Evolutionary conservation across 64 coral and sea anemone genomes (phyloP), one percentile per base, ranked within the genome.

Genomic region (Acropora tenuis): DNA sequence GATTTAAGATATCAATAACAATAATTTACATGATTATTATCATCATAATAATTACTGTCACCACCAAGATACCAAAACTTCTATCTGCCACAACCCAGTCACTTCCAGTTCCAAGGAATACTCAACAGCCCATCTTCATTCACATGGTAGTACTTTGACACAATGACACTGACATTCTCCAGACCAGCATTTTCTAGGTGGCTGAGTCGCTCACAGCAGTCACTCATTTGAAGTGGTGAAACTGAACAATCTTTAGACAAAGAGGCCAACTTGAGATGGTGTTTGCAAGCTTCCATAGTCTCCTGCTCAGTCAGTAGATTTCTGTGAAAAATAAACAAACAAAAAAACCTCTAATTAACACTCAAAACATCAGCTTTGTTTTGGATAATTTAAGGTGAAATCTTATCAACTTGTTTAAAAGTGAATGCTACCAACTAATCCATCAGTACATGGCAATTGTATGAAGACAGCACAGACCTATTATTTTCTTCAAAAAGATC

Each of bases 91-190:
- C 6, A 7, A 19, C 19, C 6, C 48, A 63, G 68, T 48, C 76
- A 95, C 80, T 92, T 88, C 93, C 93, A 98, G 80, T 98, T 93
- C 96, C 96, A 98, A 8, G 96, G 96, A 80, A 98, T 92, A 49
- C 74, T 92, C 2, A 98, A 86, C 43, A 85, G 78, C 48, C 96
- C 96, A 80, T 98, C 96, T 60, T 92, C 90, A 46, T 86, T 91
- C n/a, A 94, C 90, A 30, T 98, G 89, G 77, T 98, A 98, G 90
- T 94, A 94, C 71, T 94, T 94, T 2, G 92, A 94, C 41, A 98
- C 52, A 41, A 81, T 87, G n/a, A 94, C 10, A 7, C 20, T 88
- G 8, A 50, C 74, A 58, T 79, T 69, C 17, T 17, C 78, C 41
- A 98, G 80, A 45, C 92, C 68, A 44, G 91, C 75, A 42, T 69